phyloP scores from a whole-genome alignment of 2,113 vertebrate genomes.

The Lophochroa leadbeateri region DNA sequence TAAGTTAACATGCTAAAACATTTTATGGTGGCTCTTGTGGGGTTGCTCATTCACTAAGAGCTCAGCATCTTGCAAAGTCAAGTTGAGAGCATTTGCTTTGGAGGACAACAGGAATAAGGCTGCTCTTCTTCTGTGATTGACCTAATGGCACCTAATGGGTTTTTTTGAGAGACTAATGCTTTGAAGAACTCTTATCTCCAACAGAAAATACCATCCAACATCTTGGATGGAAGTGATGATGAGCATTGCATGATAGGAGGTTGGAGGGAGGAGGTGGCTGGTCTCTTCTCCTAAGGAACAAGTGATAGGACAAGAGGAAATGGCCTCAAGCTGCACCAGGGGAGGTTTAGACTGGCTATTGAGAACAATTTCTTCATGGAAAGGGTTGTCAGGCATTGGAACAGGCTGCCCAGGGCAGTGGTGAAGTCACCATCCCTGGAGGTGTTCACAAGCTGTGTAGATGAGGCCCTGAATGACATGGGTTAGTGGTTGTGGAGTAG shows the following conservation, averaged over 20 bases:
- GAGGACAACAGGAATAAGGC: neutral
- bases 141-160: neutral
- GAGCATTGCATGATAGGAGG: neutral
- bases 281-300: neutral
- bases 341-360: neutral
- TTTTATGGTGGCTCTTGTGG: neutral
- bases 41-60: accelerated
- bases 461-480: neutral
- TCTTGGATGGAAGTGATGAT: neutral
- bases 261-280: neutral
- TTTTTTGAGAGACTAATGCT: neutral
- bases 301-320: neutral
- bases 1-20: too few relatives aligned
- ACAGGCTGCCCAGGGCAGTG: neutral
- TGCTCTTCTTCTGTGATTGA: neutral
- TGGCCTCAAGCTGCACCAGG: neutral
- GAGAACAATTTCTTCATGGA: neutral
- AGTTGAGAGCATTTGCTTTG: neutral
- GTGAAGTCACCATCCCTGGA: neutral
- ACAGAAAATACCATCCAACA: neutral
- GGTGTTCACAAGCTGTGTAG: neutral
- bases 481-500: neutral
- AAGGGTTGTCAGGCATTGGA: neutral
- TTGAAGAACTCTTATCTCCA: neutral
- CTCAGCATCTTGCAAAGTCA: neutral